Percentiles rank a stretch among this genome's conserved stretches.
phyloP scores from a whole-genome alignment of 2,888 invertebrate genomes.

The Diadegma fenestrale region DNA sequence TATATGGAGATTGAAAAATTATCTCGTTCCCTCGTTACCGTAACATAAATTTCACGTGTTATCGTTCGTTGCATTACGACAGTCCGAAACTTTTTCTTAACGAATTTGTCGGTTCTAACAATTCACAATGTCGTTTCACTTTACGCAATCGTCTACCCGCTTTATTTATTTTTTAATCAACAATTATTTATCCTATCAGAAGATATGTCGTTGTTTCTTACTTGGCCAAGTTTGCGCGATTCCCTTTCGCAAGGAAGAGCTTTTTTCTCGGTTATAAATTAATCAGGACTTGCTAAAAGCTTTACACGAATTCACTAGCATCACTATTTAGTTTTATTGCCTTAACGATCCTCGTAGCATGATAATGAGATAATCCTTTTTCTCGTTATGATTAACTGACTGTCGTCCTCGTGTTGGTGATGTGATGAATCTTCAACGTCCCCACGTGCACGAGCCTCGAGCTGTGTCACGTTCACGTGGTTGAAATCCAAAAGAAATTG shows the following conservation, averaged over 20 bases:
- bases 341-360: constrained; percentile 17
- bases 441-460: not conserved
- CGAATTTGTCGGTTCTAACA: constrained; percentile 7
- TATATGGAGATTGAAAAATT: constrained; percentile 31
- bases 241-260: constrained; percentile 6
- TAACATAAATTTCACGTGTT: not conserved
- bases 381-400: constrained; percentile 6
- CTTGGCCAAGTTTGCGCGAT: constrained; percentile 49
- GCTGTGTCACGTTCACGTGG: constrained; percentile 10
- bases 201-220: constrained; percentile 58
- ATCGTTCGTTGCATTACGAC: constrained; percentile 43
- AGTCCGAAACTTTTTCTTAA: constrained; percentile 28
- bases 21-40: constrained; percentile 12
- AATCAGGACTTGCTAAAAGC: constrained; percentile 33
- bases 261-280: constrained; percentile 26
- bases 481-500: not conserved
- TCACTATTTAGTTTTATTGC: constrained; percentile 44
- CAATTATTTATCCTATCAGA: constrained; percentile 32
- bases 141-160: constrained; percentile 49
- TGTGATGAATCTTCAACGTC: not conserved
- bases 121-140: constrained; percentile 33
- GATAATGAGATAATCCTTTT: constrained; percentile 21
- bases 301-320: constrained; percentile 56
- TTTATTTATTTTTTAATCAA: constrained; percentile 21
- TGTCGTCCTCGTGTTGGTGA: not conserved